These are phyloP conservation scores for Drosophila infuscata DNA, from an alignment of 2,888 invertebrate genomes.

Conservation along the genomic window DNA sequence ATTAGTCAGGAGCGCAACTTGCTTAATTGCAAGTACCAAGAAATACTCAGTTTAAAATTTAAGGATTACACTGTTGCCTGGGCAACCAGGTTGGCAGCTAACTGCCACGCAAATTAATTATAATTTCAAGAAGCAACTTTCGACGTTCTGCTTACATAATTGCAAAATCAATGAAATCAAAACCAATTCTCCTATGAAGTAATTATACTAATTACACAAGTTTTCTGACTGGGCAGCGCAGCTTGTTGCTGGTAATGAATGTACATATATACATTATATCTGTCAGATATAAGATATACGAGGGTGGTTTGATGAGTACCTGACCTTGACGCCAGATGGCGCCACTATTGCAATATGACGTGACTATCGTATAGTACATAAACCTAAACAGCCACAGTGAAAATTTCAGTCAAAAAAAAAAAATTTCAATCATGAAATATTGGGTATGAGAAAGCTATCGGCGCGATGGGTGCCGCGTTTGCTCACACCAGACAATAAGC, in stretches of 20 bases:
- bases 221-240: slow-evolving; percentile 27
- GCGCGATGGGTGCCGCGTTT: no score
- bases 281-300: slow-evolving; percentile 12
- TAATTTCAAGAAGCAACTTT: slow-evolving; percentile 58
- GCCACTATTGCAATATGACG: no score
- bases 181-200: slow-evolving; percentile 44
- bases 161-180: slow-evolving; percentile 75
- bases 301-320: no score
- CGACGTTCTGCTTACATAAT: slow-evolving; percentile 52
- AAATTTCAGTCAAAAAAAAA: no score
- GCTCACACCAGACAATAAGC: no score
- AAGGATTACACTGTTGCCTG: slow-evolving; percentile 18
- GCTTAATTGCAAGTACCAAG: slow-evolving; percentile 63
- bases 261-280: slow-evolving; percentile 19
- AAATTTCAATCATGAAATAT: no score
- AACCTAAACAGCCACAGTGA: no score
- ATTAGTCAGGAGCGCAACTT: slow-evolving; percentile 49
- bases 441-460: no score
- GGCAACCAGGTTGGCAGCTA: slow-evolving; percentile 24
- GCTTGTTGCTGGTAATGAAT: slow-evolving; percentile 45
- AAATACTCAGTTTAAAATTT: slow-evolving; percentile 27
- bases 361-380: no score
- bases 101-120: slow-evolving; percentile 50
- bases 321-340: no score
- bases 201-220: slow-evolving; percentile 72